Percentiles rank a stretch among this genome's conserved stretches.
These are phyloP conservation scores for Anarrhichthys ocellatus DNA, from an alignment of 2,113 vertebrate species.

Conservation along the genomic window DNA sequence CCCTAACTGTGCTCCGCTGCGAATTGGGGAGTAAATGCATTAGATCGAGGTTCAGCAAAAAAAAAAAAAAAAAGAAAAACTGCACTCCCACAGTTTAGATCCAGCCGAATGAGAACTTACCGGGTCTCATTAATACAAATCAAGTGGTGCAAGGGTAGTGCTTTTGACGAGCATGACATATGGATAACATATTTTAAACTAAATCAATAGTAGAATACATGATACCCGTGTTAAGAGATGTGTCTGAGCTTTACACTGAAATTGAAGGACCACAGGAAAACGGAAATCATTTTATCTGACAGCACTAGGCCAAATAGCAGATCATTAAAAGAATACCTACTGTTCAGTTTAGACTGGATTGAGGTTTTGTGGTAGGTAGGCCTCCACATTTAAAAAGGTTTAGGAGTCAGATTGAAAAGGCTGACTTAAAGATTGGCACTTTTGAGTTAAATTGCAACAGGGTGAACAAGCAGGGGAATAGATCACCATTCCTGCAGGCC, in stretches of 20 bases:
- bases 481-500: slow-evolving; percentile 7
- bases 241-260: slow-evolving; percentile 11
- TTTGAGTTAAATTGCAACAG: background rate
- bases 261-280: slow-evolving; percentile 26
- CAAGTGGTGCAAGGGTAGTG: slow-evolving; percentile 20
- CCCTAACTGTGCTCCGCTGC: slow-evolving; percentile 31
- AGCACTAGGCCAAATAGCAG: slow-evolving; percentile 19
- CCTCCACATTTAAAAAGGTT: slow-evolving; percentile 9
- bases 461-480: background rate
- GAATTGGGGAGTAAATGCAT: slow-evolving; percentile 56
- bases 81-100: slow-evolving; percentile 14
- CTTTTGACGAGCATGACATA: slow-evolving; percentile 15
- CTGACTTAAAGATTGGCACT: background rate
- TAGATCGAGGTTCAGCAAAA: slow-evolving; percentile 50
- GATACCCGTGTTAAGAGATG: background rate
- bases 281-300: slow-evolving; percentile 47
- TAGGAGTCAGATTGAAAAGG: background rate
- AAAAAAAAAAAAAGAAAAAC: background rate
- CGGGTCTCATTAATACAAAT: slow-evolving; percentile 30
- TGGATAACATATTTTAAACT: slow-evolving; percentile 25
- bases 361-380: slow-evolving; percentile 4
- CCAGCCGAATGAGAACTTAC: slow-evolving; percentile 13
- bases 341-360: slow-evolving; percentile 42
- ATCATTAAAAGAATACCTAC: slow-evolving; percentile 61
- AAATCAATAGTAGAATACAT: slow-evolving; percentile 25